Percentiles rank a stretch among this genome's conserved stretches.
These are phyloP conservation scores for Catotricha subobsoleta DNA, from an alignment of 2,888 invertebrate species.

Conservation along the genomic window DNA sequence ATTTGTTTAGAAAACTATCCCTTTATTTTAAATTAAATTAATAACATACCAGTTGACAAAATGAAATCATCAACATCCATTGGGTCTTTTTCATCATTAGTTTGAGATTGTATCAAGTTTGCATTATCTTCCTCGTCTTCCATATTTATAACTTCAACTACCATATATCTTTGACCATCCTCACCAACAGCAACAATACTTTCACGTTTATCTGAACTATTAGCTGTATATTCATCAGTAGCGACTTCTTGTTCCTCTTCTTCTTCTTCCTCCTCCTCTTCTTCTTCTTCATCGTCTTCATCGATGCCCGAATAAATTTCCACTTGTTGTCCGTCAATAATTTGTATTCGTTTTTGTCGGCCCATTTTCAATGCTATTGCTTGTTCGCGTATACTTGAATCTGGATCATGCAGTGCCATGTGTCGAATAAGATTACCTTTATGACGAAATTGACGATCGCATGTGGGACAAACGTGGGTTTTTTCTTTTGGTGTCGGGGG, in stretches of 20 bases:
- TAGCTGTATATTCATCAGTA: not conserved
- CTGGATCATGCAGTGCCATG: slow-evolving; percentile 79
- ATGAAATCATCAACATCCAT: slow-evolving; percentile 28
- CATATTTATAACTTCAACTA: slow-evolving; percentile 17
- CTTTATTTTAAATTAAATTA: not conserved
- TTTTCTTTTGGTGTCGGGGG: slow-evolving; percentile 79
- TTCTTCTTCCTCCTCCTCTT: slow-evolving; percentile 20
- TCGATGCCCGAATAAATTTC: slow-evolving; percentile 24
- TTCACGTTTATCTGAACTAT: not conserved
- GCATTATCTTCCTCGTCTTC: slow-evolving; percentile 45
- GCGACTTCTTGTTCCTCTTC: slow-evolving; percentile 17
- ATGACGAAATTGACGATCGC: slow-evolving; percentile 56
- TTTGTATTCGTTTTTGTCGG: slow-evolving; percentile 55
- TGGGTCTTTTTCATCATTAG: slow-evolving; percentile 22
- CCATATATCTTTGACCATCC: slow-evolving; percentile 4
- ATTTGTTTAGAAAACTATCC: not conserved
- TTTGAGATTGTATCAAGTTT: slow-evolving; percentile 4
- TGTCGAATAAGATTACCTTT: slow-evolving; percentile 87
- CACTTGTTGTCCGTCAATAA: slow-evolving; percentile 33
- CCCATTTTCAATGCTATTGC: slow-evolving; percentile 61
- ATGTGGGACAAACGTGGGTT: slow-evolving; percentile 73
- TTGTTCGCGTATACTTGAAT: slow-evolving; percentile 53
- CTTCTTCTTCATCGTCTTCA: slow-evolving; percentile 19
- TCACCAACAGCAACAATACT: slow-evolving; percentile 2
- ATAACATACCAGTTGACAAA: slow-evolving; percentile 19